A percentile compares a stretch with the other conserved stretches of the same genome.
These are phyloP conservation scores for Cardiocondyla obscurior DNA, from an alignment of 1,140 invertebrate species.

Conservation along the genomic window DNA sequence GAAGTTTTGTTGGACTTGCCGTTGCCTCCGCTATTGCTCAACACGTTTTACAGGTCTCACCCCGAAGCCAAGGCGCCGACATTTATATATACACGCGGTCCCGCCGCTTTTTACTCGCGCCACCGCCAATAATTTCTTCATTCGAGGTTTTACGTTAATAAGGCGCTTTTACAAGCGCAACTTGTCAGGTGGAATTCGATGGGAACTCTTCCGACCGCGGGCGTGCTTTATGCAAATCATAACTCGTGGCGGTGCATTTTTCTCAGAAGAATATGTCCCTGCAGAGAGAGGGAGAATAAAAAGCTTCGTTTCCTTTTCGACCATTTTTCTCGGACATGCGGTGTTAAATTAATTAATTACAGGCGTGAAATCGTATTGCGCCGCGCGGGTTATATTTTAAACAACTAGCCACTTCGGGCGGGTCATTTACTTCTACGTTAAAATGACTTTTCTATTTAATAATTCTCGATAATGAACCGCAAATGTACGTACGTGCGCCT, in stretches of 20 bases:
- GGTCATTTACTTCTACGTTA: too few relatives aligned
- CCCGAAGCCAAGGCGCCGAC: neutral
- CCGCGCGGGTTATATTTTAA: neutral
- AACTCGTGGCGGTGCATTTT: conserved; percentile 12
- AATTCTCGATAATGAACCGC: too few relatives aligned
- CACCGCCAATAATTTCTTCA: conserved; percentile 25
- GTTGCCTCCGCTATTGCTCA: conserved; percentile 28
- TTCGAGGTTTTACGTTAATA: conserved; percentile 48
- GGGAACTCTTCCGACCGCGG: conserved; percentile 16
- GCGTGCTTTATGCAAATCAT: conserved; percentile 26
- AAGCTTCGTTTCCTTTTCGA: neutral
- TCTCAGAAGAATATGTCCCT: neutral
- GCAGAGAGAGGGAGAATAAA: neutral
- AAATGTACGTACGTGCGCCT: too few relatives aligned
- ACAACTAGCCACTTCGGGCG: too few relatives aligned
- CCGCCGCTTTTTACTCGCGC: conserved; percentile 16
- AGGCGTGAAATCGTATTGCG: neutral
- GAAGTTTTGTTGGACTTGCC: neutral
- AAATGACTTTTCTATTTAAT: too few relatives aligned
- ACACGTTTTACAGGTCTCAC: conserved; percentile 22
- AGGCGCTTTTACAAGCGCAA: conserved; percentile 2
- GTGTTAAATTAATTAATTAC: conserved; percentile 15
- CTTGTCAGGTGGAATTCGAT: neutral
- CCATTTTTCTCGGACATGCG: neutral
- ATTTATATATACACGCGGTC: conserved; percentile 9